Evolutionary conservation across 2,113 vertebrate species (phyloP), one percentile per base, ranked within the genome.

Genomic region (Scatophagus argus): DNA sequence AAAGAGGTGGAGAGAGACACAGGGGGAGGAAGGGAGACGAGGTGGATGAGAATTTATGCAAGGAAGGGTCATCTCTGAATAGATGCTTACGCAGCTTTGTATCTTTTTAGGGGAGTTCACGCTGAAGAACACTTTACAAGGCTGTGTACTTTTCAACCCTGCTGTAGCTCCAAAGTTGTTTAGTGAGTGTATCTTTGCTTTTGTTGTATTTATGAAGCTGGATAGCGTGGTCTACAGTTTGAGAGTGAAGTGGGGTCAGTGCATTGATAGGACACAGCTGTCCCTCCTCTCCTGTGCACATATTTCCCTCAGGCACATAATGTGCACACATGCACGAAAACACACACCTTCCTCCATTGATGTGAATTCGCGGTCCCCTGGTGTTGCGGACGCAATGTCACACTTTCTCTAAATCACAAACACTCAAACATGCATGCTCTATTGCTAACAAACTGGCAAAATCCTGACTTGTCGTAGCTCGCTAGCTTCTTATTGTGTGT

Each of bases 231-330:
- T 84, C 64, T 88, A 77, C 51, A 54, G 34, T 74, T 71, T 70
- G 46, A 25, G 64, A 86, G 64, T 74, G 74, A 86, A 87, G 71
- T 79, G 76, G 59, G 86, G 87, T 90, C 82, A 87, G 73, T 81
- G 80, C 84, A 84, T 79, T 83, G 77, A 70, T 77, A 46, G 82
- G 86, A 71, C 83, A 78, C 86, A 86, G 75, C 74, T 68, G 77
- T 83, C 82, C 29, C 32, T 78, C 23, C 66, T 86, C 56, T 66
- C 61, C 52, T 75, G 60, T 84, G 80, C 51, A 76, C 69, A 69
- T 39, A 76, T 84, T 83, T 83, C 86, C 85, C 85, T 59, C n/a
- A 61, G 77, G 85, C 46, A 74, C 23, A 62, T 25, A 75, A n/a
- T 71, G 69, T 73, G 52, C 74, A 67, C 73, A 70, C 41, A n/a